Base-by-base conservation (phyloP, 1,140 invertebrate genomes). In the Zaprionus taronus region DNA sequence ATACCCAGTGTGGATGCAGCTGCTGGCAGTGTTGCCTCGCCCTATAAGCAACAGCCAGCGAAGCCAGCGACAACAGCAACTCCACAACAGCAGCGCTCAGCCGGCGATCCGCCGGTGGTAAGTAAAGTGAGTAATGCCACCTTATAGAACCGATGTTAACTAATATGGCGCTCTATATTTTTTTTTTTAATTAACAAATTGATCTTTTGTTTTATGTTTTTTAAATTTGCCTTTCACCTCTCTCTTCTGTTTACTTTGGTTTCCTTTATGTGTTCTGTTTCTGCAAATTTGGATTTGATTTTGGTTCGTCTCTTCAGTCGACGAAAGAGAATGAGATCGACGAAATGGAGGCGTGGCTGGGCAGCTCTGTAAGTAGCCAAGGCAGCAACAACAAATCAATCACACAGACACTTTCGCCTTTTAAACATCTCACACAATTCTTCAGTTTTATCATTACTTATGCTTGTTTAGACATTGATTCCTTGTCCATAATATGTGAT, bases 331-430 rank as follows among this genome's bases (percentile, higher is more conserved):
- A 95, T 93, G 97, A 98, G 93, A 97, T 98, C 94, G 97, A 97
- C 94, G 97, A 98, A 94, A 98, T 98, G 95, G 97, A 97, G 83
- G 96, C 97, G 87, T 99, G 97, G 97, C 95, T 98, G 85, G 95
- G 95, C 89, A 95, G 94, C 80, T 94, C 94, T 91, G 95, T 95
- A 93, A 94, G 94, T 94, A 92, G 85, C 67, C 72, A 71, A 61
- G 58, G 49, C 61, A 70, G 38, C 72, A 77, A 55, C 53, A 79
- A 24, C 31, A 65, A 64, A 56, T 60, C 70, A 57, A 56, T 38
- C 49, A 31, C 55, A 57, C 73, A 72, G 31, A 69, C 63, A 38
- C 26, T 60, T 56, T 70, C 60, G 36, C 53, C 28, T 84, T 85
- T n/a, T 81, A 70, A 47, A 55, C 47, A 66, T 71, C 76, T 51